Evolutionary conservation across 1,140 invertebrate genomes (phyloP).

Genomic region (Anthonomus grandis): DNA sequence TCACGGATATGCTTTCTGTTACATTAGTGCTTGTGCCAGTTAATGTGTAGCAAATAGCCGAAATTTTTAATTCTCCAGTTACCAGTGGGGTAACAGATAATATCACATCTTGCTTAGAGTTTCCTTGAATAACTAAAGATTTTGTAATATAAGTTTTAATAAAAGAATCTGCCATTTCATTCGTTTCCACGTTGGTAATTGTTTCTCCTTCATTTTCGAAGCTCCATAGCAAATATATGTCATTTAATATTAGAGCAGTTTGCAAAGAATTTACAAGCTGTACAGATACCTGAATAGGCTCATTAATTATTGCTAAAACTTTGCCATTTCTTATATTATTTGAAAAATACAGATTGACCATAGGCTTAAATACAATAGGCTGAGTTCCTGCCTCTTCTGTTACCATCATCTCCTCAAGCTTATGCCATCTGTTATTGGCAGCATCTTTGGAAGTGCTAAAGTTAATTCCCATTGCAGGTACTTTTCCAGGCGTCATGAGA

Average conservation of each 20-base stretch:
- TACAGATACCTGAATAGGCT: slow-evolving; percentile 76
- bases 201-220: slow-evolving; percentile 55
- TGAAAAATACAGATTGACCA: slow-evolving; percentile 63
- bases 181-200: slow-evolving; percentile 41
- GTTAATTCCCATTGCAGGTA: slow-evolving; percentile 48
- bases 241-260: slow-evolving; percentile 66
- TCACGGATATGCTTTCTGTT: slow-evolving; percentile 49
- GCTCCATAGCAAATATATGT: slow-evolving; percentile 78
- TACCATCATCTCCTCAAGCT: slow-evolving; percentile 76
- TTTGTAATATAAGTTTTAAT: slow-evolving; percentile 51
- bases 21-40: slow-evolving; percentile 44
- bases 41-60: slow-evolving; percentile 49
- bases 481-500: slow-evolving; percentile 50
- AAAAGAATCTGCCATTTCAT: slow-evolving; percentile 41
- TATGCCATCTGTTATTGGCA: slow-evolving; percentile 59
- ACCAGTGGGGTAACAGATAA: slow-evolving; percentile 51
- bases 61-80: slow-evolving; percentile 48
- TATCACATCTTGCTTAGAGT: slow-evolving; percentile 45
- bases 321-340: slow-evolving; percentile 63
- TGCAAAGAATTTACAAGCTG: slow-evolving; percentile 77
- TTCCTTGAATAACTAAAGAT: slow-evolving; percentile 45
- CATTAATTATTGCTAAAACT: slow-evolving; percentile 71
- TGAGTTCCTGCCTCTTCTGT: slow-evolving; percentile 64
- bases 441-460: slow-evolving; percentile 39
- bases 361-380: slow-evolving; percentile 76